Percentiles rank a stretch among this genome's conserved stretches.
phyloP scores from a whole-genome alignment of 64 coral and sea anemone genomes.

The Actinia equina region DNA sequence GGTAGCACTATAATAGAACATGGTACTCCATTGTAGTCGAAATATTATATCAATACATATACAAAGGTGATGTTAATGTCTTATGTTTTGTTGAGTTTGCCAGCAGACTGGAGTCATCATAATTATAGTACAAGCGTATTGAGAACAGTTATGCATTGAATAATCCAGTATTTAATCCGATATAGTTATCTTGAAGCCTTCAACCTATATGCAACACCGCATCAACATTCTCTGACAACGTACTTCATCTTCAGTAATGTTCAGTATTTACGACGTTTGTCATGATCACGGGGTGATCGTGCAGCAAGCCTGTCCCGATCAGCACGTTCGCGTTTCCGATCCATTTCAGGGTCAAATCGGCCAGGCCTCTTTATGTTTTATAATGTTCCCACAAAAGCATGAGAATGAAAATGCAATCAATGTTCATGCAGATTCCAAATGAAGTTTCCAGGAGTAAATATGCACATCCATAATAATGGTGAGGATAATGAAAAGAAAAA shows the following conservation, averaged over 20 bases:
- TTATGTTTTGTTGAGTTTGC: too few relatives aligned
- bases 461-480: constrained; percentile 1
- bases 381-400: not conserved
- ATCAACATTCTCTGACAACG: not conserved
- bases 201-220: not conserved
- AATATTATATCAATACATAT: too few relatives aligned
- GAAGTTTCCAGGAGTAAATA: not conserved
- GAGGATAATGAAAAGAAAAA: constrained; percentile 25
- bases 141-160: not conserved
- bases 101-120: not conserved
- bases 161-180: not conserved
- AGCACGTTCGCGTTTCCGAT: constrained; percentile 65
- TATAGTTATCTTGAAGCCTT: not conserved
- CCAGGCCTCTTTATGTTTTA: constrained; percentile 61
- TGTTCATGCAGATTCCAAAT: constrained; percentile 24
- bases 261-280: constrained; percentile 16
- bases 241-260: not conserved
- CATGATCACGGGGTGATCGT: constrained; percentile 57
- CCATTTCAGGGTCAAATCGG: constrained; percentile 73
- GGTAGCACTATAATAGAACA: too few relatives aligned
- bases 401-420: not conserved
- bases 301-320: constrained; percentile 83
- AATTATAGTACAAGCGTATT: not conserved
- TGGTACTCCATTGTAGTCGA: too few relatives aligned
- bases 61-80: too few relatives aligned